Conservation (phyloP, 2,888 invertebrate genomes). For the Trachelus tabidus region DNA sequence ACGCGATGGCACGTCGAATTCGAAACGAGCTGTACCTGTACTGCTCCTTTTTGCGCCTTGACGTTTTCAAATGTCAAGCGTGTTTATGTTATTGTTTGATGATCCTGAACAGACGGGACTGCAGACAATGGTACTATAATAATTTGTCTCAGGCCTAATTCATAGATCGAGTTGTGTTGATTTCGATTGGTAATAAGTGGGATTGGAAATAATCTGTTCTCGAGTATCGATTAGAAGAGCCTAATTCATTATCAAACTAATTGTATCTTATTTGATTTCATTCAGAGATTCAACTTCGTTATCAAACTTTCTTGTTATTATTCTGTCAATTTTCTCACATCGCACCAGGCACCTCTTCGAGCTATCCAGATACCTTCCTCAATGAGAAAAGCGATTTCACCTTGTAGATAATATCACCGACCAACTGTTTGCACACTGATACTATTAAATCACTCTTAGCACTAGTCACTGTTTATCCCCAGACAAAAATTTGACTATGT, state of each 20-base stretch:
- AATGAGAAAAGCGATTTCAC: not conserved
- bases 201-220: not conserved
- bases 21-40: not conserved
- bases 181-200: too few relatives aligned
- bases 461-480: not conserved
- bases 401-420: too few relatives aligned
- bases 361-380: not conserved
- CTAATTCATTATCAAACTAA: not conserved
- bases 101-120: not conserved
- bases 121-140: not conserved
- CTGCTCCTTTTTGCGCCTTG: not conserved
- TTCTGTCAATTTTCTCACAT: not conserved
- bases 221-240: not conserved
- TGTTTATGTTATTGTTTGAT: not conserved
- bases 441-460: not conserved
- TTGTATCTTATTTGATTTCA: not conserved
- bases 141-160: not conserved
- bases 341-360: not conserved
- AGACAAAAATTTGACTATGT: not conserved
- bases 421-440: not conserved
- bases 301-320: not conserved
- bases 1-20: not conserved
- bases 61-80: not conserved
- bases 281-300: not conserved
- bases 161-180: not conserved